These are phyloP conservation scores for Metallyticus violacea DNA, from an alignment of 2,888 invertebrate species.

Conservation along the genomic window DNA sequence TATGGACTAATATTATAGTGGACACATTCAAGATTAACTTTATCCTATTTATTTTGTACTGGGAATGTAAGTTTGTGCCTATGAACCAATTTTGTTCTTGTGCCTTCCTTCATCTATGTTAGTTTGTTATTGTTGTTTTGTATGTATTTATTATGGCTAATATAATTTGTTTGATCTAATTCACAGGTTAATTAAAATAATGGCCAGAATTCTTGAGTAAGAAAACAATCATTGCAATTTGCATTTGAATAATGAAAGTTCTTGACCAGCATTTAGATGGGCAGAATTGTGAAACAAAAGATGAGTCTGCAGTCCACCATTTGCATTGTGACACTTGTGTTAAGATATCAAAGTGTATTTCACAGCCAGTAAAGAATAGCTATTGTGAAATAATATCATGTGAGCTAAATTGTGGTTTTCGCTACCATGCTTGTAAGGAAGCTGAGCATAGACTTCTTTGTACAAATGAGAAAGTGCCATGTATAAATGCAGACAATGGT, in stretches of 20 bases:
- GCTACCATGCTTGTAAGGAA: constrained; percentile 9
- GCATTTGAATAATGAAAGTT: not conserved
- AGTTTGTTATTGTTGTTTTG: too few relatives aligned
- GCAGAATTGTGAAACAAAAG: not conserved
- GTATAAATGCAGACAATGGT: constrained; percentile 17
- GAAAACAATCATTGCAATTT: not conserved
- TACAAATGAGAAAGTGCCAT: constrained; percentile 19
- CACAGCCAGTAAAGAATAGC: not conserved
- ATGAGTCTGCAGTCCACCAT: not conserved
- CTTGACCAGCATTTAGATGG: not conserved
- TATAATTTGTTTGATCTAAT: not conserved
- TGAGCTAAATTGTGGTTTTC: constrained; percentile 8
- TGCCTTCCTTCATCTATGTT: too few relatives aligned
- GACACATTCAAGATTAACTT: too few relatives aligned
- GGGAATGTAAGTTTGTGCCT: too few relatives aligned
- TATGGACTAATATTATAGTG: too few relatives aligned
- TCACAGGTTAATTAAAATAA: not conserved
- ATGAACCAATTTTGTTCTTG: too few relatives aligned
- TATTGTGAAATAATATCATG: constrained; percentile 10
- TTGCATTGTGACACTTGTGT: constrained; percentile 14
- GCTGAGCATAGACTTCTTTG: constrained; percentile 6
- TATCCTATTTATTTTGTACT: too few relatives aligned
- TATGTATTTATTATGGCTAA: too few relatives aligned
- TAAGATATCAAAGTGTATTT: not conserved
- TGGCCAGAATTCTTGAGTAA: not conserved